Evolutionary conservation across 1,140 invertebrate species (phyloP), one percentile per base, ranked within the genome.

Genomic region (Colletes latitarsis): DNA sequence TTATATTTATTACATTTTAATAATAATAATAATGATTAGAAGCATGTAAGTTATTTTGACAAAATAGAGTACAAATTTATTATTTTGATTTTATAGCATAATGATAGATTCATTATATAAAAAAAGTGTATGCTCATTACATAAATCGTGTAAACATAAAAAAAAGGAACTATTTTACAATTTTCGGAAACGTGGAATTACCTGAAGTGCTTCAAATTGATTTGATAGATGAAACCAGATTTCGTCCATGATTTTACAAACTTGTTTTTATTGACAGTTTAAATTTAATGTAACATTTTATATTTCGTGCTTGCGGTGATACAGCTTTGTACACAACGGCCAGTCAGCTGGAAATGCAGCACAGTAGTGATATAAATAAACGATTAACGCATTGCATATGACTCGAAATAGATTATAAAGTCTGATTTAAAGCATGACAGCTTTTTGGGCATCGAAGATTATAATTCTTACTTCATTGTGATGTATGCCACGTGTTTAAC

Each of bases 351-450:
- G 66, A 89, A 87, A 90, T 92, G 85, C 86, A 82, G 85, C 77
- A 88, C 86, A 81, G 57, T 43, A 58, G 82, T 83, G 91, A 87
- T 93, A 93, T 92, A 93, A 93, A 93, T 93, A 93, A 92, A 88
- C 80, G 88, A 90, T 92, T 91, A 92, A 91, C 88, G 83, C 90
- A 92, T 89, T 85, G 84, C 81, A 62, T 88, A 86, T 60, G 72
- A 89, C 86, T 90, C 80, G 76, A 91, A 93, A 92, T 92, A 92
- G 91, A 90, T 46, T 75, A 80, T 83, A 64, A 85, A 88, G 88
- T 75, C 84, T 62, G 55, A 21, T 64, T 74, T 66, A 57, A 69
- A 58, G 15, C 62, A 83, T 41, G 64, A 66, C 49, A 49, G n/a
- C 2, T 71, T 57, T 12, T 12, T 1, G 9, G 58, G 17, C 15